phyloP scores from a whole-genome alignment of 2,888 invertebrate genomes.

The Mesorhabditis sp. region DNA sequence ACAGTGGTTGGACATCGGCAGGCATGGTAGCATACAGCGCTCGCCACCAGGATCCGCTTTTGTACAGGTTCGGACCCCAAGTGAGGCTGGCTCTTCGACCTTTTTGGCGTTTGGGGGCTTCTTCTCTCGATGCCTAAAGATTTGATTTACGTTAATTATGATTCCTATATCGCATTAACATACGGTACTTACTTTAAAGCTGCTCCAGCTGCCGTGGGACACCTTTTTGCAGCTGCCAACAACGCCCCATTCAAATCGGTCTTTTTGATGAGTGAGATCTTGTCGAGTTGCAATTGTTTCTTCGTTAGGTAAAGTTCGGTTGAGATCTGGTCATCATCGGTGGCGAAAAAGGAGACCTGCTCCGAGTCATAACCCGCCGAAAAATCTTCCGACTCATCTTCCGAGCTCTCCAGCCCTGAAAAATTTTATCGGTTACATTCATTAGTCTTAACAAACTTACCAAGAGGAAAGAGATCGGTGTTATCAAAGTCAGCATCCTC shows the following conservation, averaged over 20 bases:
- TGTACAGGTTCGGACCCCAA: slow-evolving; percentile 7
- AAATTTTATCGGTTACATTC: not conserved
- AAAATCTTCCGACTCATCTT: slow-evolving; percentile 38
- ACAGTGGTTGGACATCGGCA: slow-evolving; percentile 36
- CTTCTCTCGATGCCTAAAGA: not conserved
- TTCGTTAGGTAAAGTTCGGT: slow-evolving; percentile 45
- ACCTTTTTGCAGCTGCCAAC: slow-evolving; percentile 29
- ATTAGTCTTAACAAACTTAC: slow-evolving; percentile 14
- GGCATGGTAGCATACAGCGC: slow-evolving; percentile 20
- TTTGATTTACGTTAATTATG: too few relatives aligned
- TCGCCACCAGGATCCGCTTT: not conserved
- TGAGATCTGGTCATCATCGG: slow-evolving; percentile 10
- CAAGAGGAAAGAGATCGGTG: slow-evolving; percentile 51
- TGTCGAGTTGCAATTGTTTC: slow-evolving; percentile 38
- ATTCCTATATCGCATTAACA: not conserved
- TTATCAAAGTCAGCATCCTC: slow-evolving; percentile 45
- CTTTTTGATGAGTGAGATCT: slow-evolving; percentile 23
- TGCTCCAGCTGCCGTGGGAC: slow-evolving; percentile 27
- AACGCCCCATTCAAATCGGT: slow-evolving; percentile 28
- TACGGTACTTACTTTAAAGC: slow-evolving; percentile 17
- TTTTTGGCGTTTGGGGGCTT: not conserved
- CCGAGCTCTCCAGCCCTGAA: slow-evolving; percentile 52
- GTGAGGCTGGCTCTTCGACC: not conserved
- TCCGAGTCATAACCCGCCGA: not conserved
- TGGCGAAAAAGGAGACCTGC: not conserved